These are phyloP conservation scores for Drosophila koepferae DNA, from an alignment of 2,888 invertebrate species.

Conservation along the genomic window DNA sequence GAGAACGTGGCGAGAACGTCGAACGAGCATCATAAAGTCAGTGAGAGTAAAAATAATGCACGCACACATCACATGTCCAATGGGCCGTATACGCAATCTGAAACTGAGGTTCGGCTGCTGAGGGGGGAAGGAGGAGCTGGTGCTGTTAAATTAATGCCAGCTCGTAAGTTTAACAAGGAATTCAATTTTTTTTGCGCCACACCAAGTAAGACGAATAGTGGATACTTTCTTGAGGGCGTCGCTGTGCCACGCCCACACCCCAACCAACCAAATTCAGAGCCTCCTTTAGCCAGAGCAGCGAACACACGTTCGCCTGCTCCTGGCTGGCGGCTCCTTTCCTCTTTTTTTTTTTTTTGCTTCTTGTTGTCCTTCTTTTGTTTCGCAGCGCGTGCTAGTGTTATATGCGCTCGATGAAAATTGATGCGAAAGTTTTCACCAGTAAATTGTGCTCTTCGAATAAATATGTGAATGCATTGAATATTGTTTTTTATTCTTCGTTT, in stretches of 20 bases:
- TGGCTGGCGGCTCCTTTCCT: not conserved
- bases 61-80: conserved; percentile 65
- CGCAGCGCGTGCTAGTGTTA: conserved; percentile 29
- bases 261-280: not conserved
- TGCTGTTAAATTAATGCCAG: conserved; percentile 82
- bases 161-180: conserved; percentile 83
- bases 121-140: not conserved
- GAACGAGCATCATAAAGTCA: conserved; percentile 70
- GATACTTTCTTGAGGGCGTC: conserved; percentile 57
- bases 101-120: conserved; percentile 27
- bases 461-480: conserved; percentile 24
- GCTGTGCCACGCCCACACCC: conserved; percentile 31
- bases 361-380: conserved; percentile 25
- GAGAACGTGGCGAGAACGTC: conserved; percentile 48
- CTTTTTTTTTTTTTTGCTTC: not conserved
- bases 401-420: conserved; percentile 76
- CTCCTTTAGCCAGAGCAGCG: not conserved
- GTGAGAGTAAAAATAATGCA: conserved; percentile 53
- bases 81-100: conserved; percentile 76
- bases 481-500: conserved; percentile 12
- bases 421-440: conserved; percentile 82
- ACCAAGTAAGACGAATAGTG: conserved; percentile 74
- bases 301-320: conserved; percentile 43
- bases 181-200: conserved; percentile 79
- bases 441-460: conserved; percentile 74